These are phyloP conservation scores for Geothlypis trichas DNA, from an alignment of 2,113 vertebrate genomes.

Conservation along the genomic window DNA sequence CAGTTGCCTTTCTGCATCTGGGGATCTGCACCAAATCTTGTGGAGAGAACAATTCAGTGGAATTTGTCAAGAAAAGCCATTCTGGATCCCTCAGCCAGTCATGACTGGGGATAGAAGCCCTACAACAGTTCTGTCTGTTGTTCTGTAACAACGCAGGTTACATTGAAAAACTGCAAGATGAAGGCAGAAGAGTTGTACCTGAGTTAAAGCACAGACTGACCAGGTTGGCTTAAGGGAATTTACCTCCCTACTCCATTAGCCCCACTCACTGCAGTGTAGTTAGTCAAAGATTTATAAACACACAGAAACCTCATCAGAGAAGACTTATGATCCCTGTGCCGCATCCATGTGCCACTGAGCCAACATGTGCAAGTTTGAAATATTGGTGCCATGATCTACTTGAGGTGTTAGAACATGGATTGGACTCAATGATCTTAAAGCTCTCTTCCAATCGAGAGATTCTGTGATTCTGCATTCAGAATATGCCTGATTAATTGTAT, in stretches of 20 bases:
- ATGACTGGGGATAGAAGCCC: rapidly evolving
- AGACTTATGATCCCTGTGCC: not conserved
- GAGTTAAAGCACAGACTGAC: not conserved
- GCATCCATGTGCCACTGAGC: not conserved
- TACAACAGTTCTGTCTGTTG: not conserved
- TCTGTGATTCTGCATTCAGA: not conserved
- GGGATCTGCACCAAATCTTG: rapidly evolving
- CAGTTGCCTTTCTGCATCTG: rapidly evolving
- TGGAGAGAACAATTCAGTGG: not conserved
- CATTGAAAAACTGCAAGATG: not conserved
- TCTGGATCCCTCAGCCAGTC: not conserved
- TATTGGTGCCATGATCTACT: too few relatives aligned
- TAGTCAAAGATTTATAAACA: constrained; percentile 30
- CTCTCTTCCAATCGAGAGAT: too few relatives aligned
- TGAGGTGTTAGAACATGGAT: too few relatives aligned
- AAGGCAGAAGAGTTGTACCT: not conserved
- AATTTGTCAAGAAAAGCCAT: not conserved
- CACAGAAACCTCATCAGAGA: constrained; percentile 2
- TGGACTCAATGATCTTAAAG: too few relatives aligned
- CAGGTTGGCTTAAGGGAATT: not conserved
- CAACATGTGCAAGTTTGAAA: not conserved
- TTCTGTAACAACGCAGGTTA: not conserved
- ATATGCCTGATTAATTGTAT: not conserved
- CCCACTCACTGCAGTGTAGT: not conserved
- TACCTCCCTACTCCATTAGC: not conserved